Evolutionary conservation across 2,888 invertebrate species (phyloP).

Genomic region (Drymonia ruficornis): DNA sequence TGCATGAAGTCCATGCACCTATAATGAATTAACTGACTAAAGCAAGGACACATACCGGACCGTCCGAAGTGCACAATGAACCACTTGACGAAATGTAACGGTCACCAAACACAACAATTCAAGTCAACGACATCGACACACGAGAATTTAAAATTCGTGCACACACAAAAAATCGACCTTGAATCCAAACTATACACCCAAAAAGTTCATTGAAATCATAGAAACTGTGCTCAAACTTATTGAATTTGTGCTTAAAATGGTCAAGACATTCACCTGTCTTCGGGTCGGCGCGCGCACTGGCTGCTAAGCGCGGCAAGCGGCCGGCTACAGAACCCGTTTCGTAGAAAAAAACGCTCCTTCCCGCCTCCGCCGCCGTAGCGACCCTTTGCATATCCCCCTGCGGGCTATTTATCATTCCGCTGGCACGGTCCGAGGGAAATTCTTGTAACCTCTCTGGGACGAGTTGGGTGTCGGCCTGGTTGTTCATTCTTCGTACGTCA

Average conservation of each 20-base stretch:
- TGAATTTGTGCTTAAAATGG: constrained; percentile 36
- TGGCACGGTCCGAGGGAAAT: constrained; percentile 54
- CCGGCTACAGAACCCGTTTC: constrained; percentile 80
- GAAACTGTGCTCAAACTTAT: constrained; percentile 39
- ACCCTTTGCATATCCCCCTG: constrained; percentile 78
- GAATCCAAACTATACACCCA: constrained; percentile 36
- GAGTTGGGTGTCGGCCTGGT: constrained; percentile 66
- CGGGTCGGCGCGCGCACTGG: constrained; percentile 83
- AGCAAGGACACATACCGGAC: constrained; percentile 70
- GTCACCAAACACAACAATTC: constrained; percentile 61
- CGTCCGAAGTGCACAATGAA: constrained; percentile 61
- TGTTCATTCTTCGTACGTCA: constrained; percentile 56
- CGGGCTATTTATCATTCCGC: constrained; percentile 71
- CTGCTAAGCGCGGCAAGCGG: constrained; percentile 86
- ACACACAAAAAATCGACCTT: constrained; percentile 53
- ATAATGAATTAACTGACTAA: constrained; percentile 38
- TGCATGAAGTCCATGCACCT: not conserved
- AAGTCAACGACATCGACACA: constrained; percentile 54
- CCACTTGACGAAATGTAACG: constrained; percentile 65
- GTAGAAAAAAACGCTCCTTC: constrained; percentile 86
- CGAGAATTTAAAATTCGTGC: constrained; percentile 62
- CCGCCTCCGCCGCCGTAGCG: constrained; percentile 71
- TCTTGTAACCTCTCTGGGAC: constrained; percentile 78
- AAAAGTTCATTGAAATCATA: constrained; percentile 14
- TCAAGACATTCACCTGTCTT: constrained; percentile 80